Evolutionary conservation across 2,888 invertebrate species (phyloP), one percentile per base, ranked within the genome.

Genomic region (Sarcophaga carnaria): DNA sequence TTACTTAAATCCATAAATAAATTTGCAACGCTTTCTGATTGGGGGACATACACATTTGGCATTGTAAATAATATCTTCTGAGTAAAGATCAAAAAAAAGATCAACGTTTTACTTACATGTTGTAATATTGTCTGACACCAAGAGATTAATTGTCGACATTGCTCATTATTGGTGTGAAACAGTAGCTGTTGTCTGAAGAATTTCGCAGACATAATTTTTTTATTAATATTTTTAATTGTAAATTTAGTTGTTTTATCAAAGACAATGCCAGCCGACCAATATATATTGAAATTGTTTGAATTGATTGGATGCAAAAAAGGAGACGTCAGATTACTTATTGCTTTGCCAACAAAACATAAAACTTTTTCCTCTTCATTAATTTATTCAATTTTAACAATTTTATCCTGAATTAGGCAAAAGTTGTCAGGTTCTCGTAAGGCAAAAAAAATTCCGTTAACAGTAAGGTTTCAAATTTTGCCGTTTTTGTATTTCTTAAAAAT

Each of bases 301-400:
- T 67, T 59, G 47, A 86, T 83, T 79, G 85, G 85, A 70, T 83
- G 74, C 54, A 83, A 64, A 75, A 85, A 88, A 74, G 25, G 74
- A 71, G 37, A 37, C 14, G 59, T 67, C 6, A 82, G 60, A 49
- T 71, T 82, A 22, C 20, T 75, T 37, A 77, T 72, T 72, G 62
- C 64, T 27, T 60, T 66, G 14, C 86, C 83, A 12, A 22, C 20
- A 74, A 78, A 82, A 70, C 37, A 49, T 25, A 49, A 20, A 67
- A 71, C 12, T 60, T 82, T 79, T 17, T 82, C 22, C n/a, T 71
- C 54, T 25, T 79, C 76, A 25, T 66, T 75, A 47, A 82, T 86
- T 75, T 78, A 66, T 37, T 60, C 25, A 20, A 86, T 86, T 82
- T 82, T 81, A 74, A 82, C 60, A 64, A 22, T 22, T 78, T 66